Percentiles rank a stretch among this genome's conserved stretches.
phyloP scores from a whole-genome alignment of 53 echinoderm and acorn worm species.

The Mesocentrotus franciscanus region DNA sequence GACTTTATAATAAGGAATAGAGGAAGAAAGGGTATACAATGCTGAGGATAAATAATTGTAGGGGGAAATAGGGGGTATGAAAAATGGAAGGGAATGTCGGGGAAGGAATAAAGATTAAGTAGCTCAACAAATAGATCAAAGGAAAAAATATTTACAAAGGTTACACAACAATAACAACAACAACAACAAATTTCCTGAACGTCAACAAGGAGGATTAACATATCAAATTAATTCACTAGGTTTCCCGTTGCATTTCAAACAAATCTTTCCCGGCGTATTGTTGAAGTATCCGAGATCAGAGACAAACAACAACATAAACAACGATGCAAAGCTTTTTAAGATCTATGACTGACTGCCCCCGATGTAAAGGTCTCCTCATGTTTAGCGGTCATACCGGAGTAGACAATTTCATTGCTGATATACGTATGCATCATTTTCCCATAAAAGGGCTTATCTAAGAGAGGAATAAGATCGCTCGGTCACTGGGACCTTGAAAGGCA shows the following conservation, averaged over 20 bases:
- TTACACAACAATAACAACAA: background rate
- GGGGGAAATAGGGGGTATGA: no score
- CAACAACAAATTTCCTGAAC: background rate
- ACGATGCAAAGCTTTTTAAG: background rate
- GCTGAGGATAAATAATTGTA: background rate
- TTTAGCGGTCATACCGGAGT: background rate
- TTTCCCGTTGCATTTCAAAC: background rate
- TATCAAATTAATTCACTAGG: background rate
- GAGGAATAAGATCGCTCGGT: background rate
- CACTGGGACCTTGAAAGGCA: constrained; percentile 9
- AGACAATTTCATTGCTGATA: constrained; percentile 15
- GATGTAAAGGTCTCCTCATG: constrained; percentile 15
- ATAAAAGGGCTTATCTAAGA: background rate
- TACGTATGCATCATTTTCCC: background rate
- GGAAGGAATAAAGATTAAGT: background rate
- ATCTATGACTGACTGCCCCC: background rate
- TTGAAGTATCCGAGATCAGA: no score
- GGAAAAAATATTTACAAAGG: background rate
- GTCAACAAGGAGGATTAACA: no score
- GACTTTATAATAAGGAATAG: background rate
- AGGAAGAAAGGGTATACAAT: background rate
- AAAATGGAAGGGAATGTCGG: no score
- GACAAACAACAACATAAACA: background rate
- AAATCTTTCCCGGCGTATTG: background rate
- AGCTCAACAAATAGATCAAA: background rate